Evolutionary conservation across 2,797 vertebrate genomes (phyloP).

Genomic region (Sebastiscus tertius): DNA sequence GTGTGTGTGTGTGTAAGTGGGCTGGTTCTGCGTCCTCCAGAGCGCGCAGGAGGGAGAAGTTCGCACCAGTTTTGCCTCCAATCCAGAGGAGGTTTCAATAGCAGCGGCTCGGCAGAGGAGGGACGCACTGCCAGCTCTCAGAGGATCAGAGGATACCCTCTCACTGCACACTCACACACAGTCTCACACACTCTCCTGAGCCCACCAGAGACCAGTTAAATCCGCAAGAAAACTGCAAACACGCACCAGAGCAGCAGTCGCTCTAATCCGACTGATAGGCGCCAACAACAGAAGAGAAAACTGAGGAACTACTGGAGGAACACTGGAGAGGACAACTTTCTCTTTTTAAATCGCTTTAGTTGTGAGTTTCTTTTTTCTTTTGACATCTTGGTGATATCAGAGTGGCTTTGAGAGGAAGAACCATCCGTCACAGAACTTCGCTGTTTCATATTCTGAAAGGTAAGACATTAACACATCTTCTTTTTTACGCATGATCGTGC

Average conservation of each 20-base stretch:
- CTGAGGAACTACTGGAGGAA: conserved; percentile 67
- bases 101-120: conserved; percentile 81
- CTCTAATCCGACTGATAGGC: conserved; percentile 67
- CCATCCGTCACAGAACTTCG: conserved; percentile 47
- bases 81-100: conserved; percentile 82
- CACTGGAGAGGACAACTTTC: conserved; percentile 68
- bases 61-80: conserved; percentile 77
- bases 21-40: conserved; percentile 73
- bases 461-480: conserved; percentile 46
- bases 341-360: conserved; percentile 23
- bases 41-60: conserved; percentile 57
- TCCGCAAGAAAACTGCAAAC: conserved; percentile 73
- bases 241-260: conserved; percentile 67
- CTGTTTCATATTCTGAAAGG: conserved; percentile 50
- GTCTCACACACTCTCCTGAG: conserved; percentile 61
- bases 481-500: neutral
- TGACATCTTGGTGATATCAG: conserved; percentile 30
- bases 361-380: conserved; percentile 5
- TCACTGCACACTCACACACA: conserved; percentile 57
- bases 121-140: conserved; percentile 77
- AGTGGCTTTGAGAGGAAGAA: conserved; percentile 32
- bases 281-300: conserved; percentile 58
- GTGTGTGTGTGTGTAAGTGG: conserved; percentile 62
- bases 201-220: conserved; percentile 76
- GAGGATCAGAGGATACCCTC: conserved; percentile 67